These are phyloP conservation scores for Zaprionus camerounensis DNA, from an alignment of 1,140 invertebrate species.

Conservation along the genomic window DNA sequence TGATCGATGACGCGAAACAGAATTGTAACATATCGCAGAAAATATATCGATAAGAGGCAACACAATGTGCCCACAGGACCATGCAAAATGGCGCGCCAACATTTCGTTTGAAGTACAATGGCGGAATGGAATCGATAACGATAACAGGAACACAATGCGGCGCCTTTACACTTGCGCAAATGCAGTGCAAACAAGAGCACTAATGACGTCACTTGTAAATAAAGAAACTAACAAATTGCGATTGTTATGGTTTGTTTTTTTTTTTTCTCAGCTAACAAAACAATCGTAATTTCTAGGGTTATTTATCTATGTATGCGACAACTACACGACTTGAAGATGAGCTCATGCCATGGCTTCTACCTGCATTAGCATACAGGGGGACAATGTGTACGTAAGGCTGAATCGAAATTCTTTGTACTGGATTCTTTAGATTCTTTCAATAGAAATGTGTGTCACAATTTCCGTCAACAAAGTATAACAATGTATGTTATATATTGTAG, in stretches of 20 bases:
- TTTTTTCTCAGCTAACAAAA: neutral
- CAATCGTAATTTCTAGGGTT: neutral
- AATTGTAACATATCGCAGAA: conserved; percentile 28
- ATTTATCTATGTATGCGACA: neutral
- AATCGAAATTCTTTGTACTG: conserved; percentile 30
- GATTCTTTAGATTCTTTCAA: conserved; percentile 31
- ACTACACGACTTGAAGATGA: conserved; percentile 34
- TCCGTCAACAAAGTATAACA: conserved; percentile 48
- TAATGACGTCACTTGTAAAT: conserved; percentile 19
- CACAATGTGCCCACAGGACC: conserved; percentile 7
- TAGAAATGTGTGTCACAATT: conserved; percentile 63
- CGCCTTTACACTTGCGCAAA: conserved; percentile 16
- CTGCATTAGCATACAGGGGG: conserved; percentile 2
- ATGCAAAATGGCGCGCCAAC: conserved; percentile 4
- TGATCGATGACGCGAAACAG: conserved; percentile 55
- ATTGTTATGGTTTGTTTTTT: conserved; percentile 8
- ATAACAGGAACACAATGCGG: neutral
- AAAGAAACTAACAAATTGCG: neutral
- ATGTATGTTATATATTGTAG: conserved; percentile 6
- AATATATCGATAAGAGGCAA: conserved; percentile 13
- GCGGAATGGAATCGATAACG: conserved; percentile 31
- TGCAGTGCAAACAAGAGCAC: neutral
- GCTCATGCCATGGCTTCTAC: conserved; percentile 37
- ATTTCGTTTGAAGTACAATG: conserved; percentile 36
- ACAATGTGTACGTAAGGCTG: neutral